These are phyloP conservation scores for Callyntrura sp. DNA, from an alignment of 2,888 invertebrate genomes.

Conservation along the genomic window DNA sequence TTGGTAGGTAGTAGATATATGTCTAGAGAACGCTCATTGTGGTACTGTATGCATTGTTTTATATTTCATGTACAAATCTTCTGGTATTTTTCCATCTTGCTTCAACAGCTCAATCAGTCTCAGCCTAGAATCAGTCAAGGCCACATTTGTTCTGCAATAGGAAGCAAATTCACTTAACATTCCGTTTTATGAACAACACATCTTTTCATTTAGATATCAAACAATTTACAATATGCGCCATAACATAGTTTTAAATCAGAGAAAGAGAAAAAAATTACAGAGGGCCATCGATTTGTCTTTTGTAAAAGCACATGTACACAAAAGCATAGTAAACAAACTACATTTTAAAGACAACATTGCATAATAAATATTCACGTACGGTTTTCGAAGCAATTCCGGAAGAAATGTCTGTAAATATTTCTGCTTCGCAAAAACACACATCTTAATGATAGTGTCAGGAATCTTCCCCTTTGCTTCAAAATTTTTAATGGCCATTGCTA, in stretches of 20 bases:
- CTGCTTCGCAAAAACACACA: conserved; percentile 79
- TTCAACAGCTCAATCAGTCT: conserved; percentile 82
- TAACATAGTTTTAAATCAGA: background rate
- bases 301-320: too few species aligned
- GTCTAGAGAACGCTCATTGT: too few species aligned
- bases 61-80: conserved; percentile 76
- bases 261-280: background rate
- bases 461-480: conserved; percentile 75
- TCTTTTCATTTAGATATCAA: too few species aligned
- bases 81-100: conserved; percentile 78
- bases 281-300: background rate
- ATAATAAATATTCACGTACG: too few species aligned
- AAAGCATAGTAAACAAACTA: too few species aligned
- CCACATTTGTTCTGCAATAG: conserved; percentile 58
- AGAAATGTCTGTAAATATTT: conserved; percentile 80
- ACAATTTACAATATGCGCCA: background rate
- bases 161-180: too few species aligned
- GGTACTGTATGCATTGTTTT: too few species aligned
- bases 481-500: conserved; percentile 78
- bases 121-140: conserved; percentile 78
- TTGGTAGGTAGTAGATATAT: too few species aligned
- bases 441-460: conserved; percentile 77
- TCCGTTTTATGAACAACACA: too few species aligned
- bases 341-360: too few species aligned
- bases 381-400: conserved; percentile 81